Evolutionary conservation across 1,140 invertebrate genomes (phyloP).

Genomic region (Bombus pyrosoma): DNA sequence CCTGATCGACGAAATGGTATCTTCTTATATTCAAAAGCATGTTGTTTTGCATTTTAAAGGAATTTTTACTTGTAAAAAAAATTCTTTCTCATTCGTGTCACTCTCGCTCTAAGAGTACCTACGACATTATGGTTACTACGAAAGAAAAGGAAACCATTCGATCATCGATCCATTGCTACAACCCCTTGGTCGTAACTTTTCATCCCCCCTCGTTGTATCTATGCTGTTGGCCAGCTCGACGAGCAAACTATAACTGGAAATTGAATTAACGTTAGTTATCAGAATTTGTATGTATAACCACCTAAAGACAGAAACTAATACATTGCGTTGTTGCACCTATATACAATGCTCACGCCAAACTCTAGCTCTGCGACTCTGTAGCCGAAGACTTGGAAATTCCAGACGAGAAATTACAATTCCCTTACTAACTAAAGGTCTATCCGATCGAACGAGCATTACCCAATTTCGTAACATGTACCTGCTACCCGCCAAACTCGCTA

Average conservation of each 20-base stretch:
- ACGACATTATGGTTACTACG: too few relatives aligned
- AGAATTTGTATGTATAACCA: slow-evolving; percentile 46
- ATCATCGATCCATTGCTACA: too few relatives aligned
- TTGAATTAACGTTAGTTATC: slow-evolving; percentile 53
- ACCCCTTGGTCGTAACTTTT: slow-evolving; percentile 13
- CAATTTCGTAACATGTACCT: slow-evolving; percentile 14
- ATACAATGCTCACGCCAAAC: slow-evolving; percentile 7
- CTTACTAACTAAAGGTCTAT: slow-evolving; percentile 1
- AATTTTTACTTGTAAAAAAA: too few relatives aligned
- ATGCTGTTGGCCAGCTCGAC: neutral
- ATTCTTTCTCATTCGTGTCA: too few relatives aligned
- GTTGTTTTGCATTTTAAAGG: too few relatives aligned
- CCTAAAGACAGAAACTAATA: slow-evolving; percentile 51
- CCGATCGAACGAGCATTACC: neutral
- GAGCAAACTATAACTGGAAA: slow-evolving; percentile 46
- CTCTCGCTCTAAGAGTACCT: too few relatives aligned
- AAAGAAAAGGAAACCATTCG: too few relatives aligned
- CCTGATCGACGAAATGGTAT: too few relatives aligned
- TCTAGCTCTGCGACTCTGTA: neutral
- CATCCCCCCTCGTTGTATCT: slow-evolving; percentile 5
- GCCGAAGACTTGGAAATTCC: neutral
- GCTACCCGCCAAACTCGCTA: neutral
- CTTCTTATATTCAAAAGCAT: too few relatives aligned
- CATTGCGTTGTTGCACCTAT: slow-evolving; percentile 39
- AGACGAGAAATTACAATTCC: slow-evolving; percentile 30